Evolutionary conservation across 1,140 invertebrate genomes (phyloP).

Genomic region (Aphelenchoides fujianensis): DNA sequence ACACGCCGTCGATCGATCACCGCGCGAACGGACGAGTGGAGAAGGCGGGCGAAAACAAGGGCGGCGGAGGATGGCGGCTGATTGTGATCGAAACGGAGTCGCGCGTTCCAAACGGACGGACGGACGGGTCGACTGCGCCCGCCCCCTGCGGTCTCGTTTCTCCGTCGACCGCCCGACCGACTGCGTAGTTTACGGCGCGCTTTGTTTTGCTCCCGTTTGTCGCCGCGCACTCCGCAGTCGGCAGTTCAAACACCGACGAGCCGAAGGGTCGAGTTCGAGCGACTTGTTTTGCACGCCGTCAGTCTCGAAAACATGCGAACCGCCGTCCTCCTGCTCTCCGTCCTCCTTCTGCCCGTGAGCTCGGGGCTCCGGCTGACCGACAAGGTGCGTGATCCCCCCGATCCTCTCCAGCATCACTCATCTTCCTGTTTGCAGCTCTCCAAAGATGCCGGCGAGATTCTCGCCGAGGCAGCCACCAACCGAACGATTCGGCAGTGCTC

Average conservation of each 20-base stretch:
- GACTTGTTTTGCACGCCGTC: conserved; percentile 1
- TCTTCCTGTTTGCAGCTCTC: conserved; percentile 8
- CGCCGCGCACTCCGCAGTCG: no score
- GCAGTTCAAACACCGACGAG: background rate
- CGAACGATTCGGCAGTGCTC: conserved; percentile 35
- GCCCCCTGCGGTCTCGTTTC: no score
- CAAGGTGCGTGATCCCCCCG: conserved; percentile 19
- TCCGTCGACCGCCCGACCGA: background rate
- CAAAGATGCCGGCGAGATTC: conserved; percentile 1
- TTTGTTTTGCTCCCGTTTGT: conserved; percentile 8
- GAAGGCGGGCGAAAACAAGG: no score
- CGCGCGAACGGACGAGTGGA: no score
- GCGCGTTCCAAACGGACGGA: no score
- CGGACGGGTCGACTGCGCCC: no score
- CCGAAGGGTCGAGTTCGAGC: background rate
- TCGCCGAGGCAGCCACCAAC: conserved; percentile 6
- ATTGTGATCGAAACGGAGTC: no score
- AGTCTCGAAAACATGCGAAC: conserved; percentile 1
- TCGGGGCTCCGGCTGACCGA: background rate
- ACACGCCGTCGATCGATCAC: no score
- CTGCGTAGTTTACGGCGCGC: conserved; percentile 4
- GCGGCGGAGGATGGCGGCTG: no score
- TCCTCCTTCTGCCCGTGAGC: background rate
- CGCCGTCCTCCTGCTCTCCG: background rate
- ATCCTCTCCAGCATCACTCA: no score